These are phyloP conservation scores for Channallabes apus DNA, from an alignment of 2,797 vertebrate species.

Conservation along the genomic window DNA sequence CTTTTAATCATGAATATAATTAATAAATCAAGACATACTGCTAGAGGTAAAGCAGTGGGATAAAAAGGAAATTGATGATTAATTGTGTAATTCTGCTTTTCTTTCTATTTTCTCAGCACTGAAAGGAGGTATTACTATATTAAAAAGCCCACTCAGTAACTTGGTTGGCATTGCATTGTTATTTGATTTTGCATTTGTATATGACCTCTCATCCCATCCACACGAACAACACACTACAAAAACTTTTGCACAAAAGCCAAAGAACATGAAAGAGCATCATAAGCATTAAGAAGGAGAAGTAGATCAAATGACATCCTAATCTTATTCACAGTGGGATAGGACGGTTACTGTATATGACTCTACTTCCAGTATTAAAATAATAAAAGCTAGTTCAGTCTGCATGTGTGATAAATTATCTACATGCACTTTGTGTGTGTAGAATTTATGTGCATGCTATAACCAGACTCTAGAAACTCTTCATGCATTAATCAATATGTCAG, in stretches of 20 bases:
- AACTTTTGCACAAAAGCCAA: neutral
- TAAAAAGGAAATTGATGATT: neutral
- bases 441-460: conserved; percentile 26
- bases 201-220: conserved; percentile 29
- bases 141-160: conserved; percentile 56
- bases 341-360: conserved; percentile 69
- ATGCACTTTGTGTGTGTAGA: conserved; percentile 5
- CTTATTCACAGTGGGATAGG: conserved; percentile 71
- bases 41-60: neutral
- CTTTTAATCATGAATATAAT: too few species aligned
- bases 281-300: conserved; percentile 74
- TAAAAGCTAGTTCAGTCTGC: neutral
- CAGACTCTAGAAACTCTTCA: conserved; percentile 41
- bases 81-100: conserved; percentile 65
- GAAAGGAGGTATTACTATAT: conserved; percentile 87
- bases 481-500: conserved; percentile 15
- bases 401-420: conserved; percentile 52
- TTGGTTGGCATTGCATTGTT: conserved; percentile 70
- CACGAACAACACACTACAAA: conserved; percentile 11
- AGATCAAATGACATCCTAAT: conserved; percentile 80
- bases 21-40: too few species aligned
- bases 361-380: conserved; percentile 58
- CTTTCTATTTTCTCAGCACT: conserved; percentile 87
- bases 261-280: conserved; percentile 46
- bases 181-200: conserved; percentile 77